Percentiles rank a stretch among this genome's conserved stretches.
Conservation (phyloP, 2,888 invertebrate genomes). For the Ophion obscuratus region DNA sequence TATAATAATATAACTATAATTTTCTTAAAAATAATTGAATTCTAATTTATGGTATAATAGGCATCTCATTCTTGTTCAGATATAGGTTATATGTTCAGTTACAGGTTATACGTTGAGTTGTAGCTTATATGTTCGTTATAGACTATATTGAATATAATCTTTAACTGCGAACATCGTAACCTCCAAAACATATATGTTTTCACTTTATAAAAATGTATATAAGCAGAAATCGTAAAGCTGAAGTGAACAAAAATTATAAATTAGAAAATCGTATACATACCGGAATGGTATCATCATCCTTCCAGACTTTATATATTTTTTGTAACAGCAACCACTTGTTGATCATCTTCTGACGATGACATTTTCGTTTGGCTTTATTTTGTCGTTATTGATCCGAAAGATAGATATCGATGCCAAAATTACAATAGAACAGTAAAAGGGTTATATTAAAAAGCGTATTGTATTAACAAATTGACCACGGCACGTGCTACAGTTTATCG, state of each 20-base stretch:
- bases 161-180: too few relatives aligned
- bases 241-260: conserved; percentile 17
- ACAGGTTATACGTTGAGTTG: neutral
- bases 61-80: conserved; percentile 11
- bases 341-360: conserved; percentile 35
- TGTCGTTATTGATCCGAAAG: conserved; percentile 19
- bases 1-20: conserved; percentile 19
- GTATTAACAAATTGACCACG: conserved; percentile 1
- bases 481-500: neutral
- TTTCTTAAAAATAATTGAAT: neutral
- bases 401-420: conserved; percentile 21
- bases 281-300: conserved; percentile 30
- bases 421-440: conserved; percentile 9
- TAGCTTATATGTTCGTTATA: neutral
- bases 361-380: conserved; percentile 17
- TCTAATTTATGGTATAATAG: conserved; percentile 26
- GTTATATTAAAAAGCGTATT: conserved; percentile 1
- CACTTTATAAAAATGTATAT: conserved; percentile 16
- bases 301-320: conserved; percentile 44
- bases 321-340: conserved; percentile 28
- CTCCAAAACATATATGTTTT: conserved; percentile 7
- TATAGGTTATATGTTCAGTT: too few relatives aligned
- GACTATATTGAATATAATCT: too few relatives aligned
- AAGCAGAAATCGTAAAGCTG: conserved; percentile 29
- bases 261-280: conserved; percentile 38